A percentile compares a stretch with the other conserved stretches of the same genome.
These are phyloP conservation scores for Parazoanthus darwini DNA, from an alignment of 92 coral and sea anemone species.

Conservation along the genomic window DNA sequence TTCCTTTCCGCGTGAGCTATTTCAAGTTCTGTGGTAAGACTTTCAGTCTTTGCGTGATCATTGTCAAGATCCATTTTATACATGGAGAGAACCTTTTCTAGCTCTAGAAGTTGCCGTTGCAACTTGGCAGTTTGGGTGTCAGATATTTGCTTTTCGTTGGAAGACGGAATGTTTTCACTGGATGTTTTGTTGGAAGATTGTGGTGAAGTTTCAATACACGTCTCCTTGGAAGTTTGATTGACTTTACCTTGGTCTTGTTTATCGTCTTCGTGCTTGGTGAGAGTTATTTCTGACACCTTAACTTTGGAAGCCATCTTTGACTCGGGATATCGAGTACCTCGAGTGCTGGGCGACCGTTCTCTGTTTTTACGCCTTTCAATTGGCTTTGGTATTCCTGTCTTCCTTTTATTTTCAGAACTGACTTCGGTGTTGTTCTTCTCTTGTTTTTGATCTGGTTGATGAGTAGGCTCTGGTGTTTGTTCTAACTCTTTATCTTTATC, in stretches of 20 bases:
- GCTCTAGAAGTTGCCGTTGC: conserved; percentile 64
- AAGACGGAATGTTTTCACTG: conserved; percentile 25
- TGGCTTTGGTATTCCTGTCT: conserved; percentile 40
- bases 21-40: conserved; percentile 40
- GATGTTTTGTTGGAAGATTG: neutral
- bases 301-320: conserved; percentile 12
- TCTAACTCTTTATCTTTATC: conserved; percentile 38
- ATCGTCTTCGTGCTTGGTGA: neutral
- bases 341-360: conserved; percentile 27
- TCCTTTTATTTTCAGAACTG: conserved; percentile 4
- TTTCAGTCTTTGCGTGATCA: conserved; percentile 58
- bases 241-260: neutral
- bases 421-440: conserved; percentile 5
- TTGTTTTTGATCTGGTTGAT: conserved; percentile 8
- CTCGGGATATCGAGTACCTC: conserved; percentile 14
- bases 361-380: conserved; percentile 37
- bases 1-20: conserved; percentile 33
- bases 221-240: neutral
- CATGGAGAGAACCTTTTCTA: conserved; percentile 69
- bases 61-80: conserved; percentile 76
- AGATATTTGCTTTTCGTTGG: conserved; percentile 53
- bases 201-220: neutral
- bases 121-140: conserved; percentile 70
- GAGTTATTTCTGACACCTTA: neutral
- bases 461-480: conserved; percentile 43